These are phyloP conservation scores for Notodonta ziczac DNA, from an alignment of 2,888 invertebrate species.

Conservation along the genomic window DNA sequence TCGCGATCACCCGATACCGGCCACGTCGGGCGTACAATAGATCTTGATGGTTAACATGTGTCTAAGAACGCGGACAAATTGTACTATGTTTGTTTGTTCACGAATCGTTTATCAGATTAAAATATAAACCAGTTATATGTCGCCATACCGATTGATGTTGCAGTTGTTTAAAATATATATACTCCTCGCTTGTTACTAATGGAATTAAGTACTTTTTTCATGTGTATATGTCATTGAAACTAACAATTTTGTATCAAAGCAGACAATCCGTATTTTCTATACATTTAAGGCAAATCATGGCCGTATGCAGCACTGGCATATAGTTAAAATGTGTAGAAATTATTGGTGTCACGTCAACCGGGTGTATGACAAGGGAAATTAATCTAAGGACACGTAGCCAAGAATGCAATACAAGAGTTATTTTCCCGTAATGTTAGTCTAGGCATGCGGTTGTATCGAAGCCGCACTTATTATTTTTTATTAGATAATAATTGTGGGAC, in stretches of 20 bases:
- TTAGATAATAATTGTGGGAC: slow-evolving; percentile 68
- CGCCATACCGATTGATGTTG: neutral
- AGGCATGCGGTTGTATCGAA: slow-evolving; percentile 54
- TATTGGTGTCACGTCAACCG: too few relatives aligned
- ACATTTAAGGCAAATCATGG: too few relatives aligned
- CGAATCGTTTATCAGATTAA: neutral
- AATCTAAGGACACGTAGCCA: slow-evolving; percentile 24
- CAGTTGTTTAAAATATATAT: too few relatives aligned
- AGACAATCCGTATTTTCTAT: too few relatives aligned
- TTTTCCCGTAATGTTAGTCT: slow-evolving; percentile 56
- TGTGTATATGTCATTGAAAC: too few relatives aligned
- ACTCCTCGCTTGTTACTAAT: too few relatives aligned
- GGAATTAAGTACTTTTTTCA: too few relatives aligned
- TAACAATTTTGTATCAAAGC: too few relatives aligned
- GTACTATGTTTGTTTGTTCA: slow-evolving; percentile 1
- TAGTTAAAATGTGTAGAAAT: neutral
- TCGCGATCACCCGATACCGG: slow-evolving; percentile 2
- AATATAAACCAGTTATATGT: neutral
- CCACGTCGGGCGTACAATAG: neutral
- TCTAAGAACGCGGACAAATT: neutral
- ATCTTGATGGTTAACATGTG: slow-evolving; percentile 5
- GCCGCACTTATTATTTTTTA: slow-evolving; percentile 64
- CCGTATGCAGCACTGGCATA: too few relatives aligned
- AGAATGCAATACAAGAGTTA: slow-evolving; percentile 34
- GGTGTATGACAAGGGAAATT: slow-evolving; percentile 12